A percentile compares a stretch with the other conserved stretches of the same genome.
Conservation (phyloP, 2,113 vertebrate species). For the Equus quagga region DNA sequence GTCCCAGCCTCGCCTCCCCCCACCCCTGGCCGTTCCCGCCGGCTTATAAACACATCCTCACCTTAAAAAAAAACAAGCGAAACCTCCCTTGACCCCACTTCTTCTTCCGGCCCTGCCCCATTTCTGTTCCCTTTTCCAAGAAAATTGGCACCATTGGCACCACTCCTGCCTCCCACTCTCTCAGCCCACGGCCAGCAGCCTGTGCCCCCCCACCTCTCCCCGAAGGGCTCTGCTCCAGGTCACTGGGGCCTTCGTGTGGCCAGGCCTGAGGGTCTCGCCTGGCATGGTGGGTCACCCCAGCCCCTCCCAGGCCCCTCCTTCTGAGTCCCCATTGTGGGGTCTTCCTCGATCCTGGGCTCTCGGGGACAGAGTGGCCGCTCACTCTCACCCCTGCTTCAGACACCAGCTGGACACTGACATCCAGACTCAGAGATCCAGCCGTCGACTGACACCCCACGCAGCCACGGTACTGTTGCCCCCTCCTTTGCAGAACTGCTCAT, state of each 20-base stretch:
- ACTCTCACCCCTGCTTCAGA: neutral
- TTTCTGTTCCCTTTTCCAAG: neutral
- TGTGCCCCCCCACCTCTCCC: neutral
- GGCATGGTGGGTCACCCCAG: too few relatives aligned
- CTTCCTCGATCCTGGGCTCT: neutral
- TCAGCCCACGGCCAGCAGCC: fast-evolving
- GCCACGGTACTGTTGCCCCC: neutral
- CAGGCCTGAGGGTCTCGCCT: neutral
- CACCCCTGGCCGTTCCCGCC: neutral
- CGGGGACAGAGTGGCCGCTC: neutral
- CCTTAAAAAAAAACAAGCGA: neutral
- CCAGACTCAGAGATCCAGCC: neutral
- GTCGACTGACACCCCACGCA: too few relatives aligned
- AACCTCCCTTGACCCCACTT: neutral
- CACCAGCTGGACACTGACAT: neutral
- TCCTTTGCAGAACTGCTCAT: neutral
- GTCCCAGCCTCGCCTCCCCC: neutral
- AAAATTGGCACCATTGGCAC: neutral
- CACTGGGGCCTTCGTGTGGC: too few relatives aligned
- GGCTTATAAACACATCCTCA: neutral
- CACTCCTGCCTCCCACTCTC: neutral
- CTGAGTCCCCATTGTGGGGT: neutral
- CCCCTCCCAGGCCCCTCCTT: neutral
- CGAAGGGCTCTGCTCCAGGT: neutral
- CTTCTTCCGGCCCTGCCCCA: neutral